A percentile compares a stretch with the other conserved stretches of the same genome.
Conservation (phyloP, 2,888 invertebrate species). For the Psylliodes chrysocephalus region DNA sequence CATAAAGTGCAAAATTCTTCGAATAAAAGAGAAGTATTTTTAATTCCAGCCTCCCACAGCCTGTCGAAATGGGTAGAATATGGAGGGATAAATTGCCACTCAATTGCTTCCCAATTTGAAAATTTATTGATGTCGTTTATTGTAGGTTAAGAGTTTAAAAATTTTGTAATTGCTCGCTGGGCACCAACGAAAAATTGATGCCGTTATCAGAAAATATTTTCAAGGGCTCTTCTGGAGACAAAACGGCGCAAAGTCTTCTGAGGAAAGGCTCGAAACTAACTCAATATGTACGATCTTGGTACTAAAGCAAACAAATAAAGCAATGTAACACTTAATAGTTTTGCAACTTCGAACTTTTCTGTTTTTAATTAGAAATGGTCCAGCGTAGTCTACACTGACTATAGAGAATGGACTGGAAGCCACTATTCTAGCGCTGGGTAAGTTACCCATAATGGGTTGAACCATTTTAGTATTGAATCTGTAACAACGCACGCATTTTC, state of each 20-base stretch:
- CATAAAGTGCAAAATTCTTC: conserved; percentile 44
- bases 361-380: no score
- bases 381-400: conserved; percentile 33
- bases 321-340: no score
- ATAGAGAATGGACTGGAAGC: conserved; percentile 34
- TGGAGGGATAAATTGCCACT: conserved; percentile 43
- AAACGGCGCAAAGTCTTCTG: no score
- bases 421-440: neutral
- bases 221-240: no score
- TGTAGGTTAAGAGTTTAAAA: conserved; percentile 39
- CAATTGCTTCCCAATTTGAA: conserved; percentile 17
- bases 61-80: conserved; percentile 44
- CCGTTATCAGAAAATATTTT: no score
- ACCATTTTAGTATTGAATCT: neutral
- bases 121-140: neutral
- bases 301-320: no score
- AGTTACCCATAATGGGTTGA: neutral
- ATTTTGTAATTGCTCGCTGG: no score
- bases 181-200: no score
- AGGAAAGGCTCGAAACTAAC: no score
- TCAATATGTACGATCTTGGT: no score
- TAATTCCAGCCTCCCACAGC: conserved; percentile 44
- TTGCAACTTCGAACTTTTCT: no score
- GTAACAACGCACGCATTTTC: neutral
- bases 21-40: conserved; percentile 36